Percentiles rank a stretch among this genome's conserved stretches.
Evolutionary conservation across 2,888 invertebrate genomes (phyloP).

Genomic region (Harpalus rufipes): DNA sequence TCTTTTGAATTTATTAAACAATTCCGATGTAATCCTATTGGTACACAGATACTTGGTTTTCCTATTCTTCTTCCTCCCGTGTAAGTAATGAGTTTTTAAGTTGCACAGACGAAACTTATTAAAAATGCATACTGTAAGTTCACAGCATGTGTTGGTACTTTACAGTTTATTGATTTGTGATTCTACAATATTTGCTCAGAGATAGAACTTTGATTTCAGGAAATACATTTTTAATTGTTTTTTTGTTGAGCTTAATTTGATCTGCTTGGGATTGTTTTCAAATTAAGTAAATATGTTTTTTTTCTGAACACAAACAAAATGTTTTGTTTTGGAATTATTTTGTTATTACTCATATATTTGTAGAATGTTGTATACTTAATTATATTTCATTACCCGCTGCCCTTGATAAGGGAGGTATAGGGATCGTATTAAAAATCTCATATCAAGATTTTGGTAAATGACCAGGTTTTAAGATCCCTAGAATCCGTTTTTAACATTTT

Average conservation of each 20-base stretch:
- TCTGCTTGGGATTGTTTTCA: not conserved
- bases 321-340: too few species aligned
- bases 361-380: too few species aligned
- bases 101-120: constrained; percentile 31
- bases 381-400: too few species aligned
- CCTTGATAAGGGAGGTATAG: too few species aligned
- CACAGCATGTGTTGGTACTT: constrained; percentile 29
- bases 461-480: too few species aligned
- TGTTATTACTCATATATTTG: too few species aligned
- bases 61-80: not conserved
- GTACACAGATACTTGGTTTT: not conserved
- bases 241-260: constrained; percentile 14
- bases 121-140: constrained; percentile 21
- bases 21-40: not conserved
- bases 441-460: too few species aligned
- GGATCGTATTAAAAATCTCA: too few species aligned
- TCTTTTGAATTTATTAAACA: not conserved
- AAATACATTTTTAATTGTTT: constrained; percentile 46
- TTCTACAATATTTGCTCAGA: constrained; percentile 16
- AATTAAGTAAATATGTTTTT: too few species aligned
- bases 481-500: too few species aligned
- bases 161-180: constrained; percentile 39
- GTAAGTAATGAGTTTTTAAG: constrained; percentile 34
- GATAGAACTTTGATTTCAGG: constrained; percentile 25
- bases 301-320: too few species aligned